Percentiles rank a stretch among this genome's conserved stretches.
Conservation (phyloP, 1,140 invertebrate genomes). For the Eulimnadia texana region DNA sequence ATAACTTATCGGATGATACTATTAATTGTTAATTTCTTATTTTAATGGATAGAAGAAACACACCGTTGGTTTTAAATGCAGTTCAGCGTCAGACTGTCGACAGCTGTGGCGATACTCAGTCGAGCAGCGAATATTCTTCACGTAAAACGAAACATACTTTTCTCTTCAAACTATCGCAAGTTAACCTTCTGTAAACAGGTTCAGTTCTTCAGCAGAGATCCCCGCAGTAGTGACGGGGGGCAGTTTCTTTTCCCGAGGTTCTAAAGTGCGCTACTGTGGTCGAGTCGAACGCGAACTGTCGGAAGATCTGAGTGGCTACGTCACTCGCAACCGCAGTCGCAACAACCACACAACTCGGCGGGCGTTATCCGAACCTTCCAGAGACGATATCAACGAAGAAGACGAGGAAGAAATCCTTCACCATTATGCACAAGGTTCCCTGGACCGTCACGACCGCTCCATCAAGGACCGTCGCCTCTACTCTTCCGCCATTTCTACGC, state of each 20-base stretch:
- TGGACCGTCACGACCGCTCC: not conserved
- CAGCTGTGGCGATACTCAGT: slow-evolving; percentile 92
- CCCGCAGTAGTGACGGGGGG: slow-evolving; percentile 75
- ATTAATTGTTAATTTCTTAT: too few relatives aligned
- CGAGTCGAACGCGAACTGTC: slow-evolving; percentile 75
- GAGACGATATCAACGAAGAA: not conserved
- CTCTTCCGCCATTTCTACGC: not conserved
- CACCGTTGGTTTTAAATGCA: slow-evolving; percentile 89
- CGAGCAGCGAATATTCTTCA: slow-evolving; percentile 94
- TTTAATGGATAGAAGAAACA: slow-evolving; percentile 65
- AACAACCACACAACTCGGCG: not conserved
- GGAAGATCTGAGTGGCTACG: slow-evolving; percentile 35
- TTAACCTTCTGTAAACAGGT: slow-evolving; percentile 38
- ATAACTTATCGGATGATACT: too few relatives aligned
- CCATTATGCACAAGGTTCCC: not conserved
- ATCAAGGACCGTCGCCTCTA: not conserved
- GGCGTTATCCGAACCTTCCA: not conserved
- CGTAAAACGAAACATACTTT: slow-evolving; percentile 50
- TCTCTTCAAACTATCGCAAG: slow-evolving; percentile 1
- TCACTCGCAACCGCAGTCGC: not conserved
- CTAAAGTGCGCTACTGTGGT: slow-evolving; percentile 81
- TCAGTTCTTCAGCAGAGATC: slow-evolving; percentile 71
- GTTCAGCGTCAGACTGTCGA: slow-evolving; percentile 71
- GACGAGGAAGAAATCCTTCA: too few relatives aligned
- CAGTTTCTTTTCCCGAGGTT: slow-evolving; percentile 85